Percentiles rank a stretch among this genome's conserved stretches.
phyloP scores from a whole-genome alignment of 2,797 vertebrate species.

The Lepus townsendii region DNA sequence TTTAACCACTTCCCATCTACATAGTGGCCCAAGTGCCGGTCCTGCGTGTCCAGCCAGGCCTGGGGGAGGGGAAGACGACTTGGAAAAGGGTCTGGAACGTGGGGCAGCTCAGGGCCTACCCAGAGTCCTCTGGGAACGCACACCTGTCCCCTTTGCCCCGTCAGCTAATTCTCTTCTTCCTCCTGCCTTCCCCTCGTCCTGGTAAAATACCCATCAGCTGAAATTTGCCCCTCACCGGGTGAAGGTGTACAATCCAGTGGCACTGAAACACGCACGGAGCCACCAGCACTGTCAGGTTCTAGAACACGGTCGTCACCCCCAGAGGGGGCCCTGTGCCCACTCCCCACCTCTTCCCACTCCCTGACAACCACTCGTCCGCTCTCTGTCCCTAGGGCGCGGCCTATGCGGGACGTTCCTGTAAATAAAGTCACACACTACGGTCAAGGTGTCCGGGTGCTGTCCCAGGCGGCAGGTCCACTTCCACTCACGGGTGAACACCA shows the following conservation, averaged over 20 bases:
- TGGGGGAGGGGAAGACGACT: constrained; percentile 50
- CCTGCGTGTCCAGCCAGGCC: constrained; percentile 88
- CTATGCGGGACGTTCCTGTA: not conserved
- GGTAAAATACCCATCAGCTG: not conserved
- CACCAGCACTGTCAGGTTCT: not conserved
- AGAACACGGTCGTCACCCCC: not conserved
- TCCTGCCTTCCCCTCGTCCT: not conserved
- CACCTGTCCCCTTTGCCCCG: not conserved
- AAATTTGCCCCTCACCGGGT: not conserved
- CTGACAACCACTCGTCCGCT: not conserved
- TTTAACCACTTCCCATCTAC: constrained; percentile 86
- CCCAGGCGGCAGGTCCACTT: not conserved
- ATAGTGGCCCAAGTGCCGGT: constrained; percentile 85
- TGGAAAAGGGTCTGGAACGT: not conserved
- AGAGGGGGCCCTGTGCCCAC: not conserved
- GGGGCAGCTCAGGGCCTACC: not conserved
- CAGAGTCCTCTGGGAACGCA: not conserved
- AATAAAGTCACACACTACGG: not conserved
- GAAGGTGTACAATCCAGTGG: not conserved
- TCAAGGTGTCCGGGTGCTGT: no score
- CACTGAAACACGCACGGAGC: not conserved
- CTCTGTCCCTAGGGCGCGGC: not conserved
- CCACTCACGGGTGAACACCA: not conserved
- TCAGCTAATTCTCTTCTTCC: not conserved
- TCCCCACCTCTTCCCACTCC: fast-evolving